A percentile compares a stretch with the other conserved stretches of the same genome.
These are phyloP conservation scores for Glaucidium brasilianum DNA, from an alignment of 2,113 vertebrate species.

Conservation along the genomic window DNA sequence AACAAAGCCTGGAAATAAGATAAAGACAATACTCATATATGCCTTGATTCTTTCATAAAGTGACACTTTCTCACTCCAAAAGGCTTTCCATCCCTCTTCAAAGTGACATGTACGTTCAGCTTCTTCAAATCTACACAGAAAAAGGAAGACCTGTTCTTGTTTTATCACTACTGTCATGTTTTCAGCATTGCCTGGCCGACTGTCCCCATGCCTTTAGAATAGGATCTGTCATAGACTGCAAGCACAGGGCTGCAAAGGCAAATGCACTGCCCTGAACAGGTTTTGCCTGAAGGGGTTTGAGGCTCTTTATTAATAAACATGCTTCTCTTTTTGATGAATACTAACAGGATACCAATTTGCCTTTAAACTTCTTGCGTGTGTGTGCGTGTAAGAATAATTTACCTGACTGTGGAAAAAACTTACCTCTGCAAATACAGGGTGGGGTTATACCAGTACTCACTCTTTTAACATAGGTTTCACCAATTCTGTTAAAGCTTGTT, in stretches of 20 bases:
- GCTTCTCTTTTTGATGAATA: not conserved
- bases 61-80: not conserved
- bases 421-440: not conserved
- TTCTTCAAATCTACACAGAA: not conserved
- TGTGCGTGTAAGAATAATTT: not conserved
- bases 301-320: not conserved
- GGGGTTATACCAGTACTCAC: not conserved
- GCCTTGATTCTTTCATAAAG: not conserved
- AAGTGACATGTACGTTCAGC: not conserved
- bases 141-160: not conserved
- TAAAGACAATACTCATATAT: not conserved
- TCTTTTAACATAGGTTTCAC: not conserved
- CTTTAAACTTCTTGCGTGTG: not conserved
- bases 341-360: not conserved
- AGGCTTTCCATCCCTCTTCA: not conserved
- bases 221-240: not conserved
- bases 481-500: not conserved
- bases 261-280: not conserved
- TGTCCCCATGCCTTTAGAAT: not conserved
- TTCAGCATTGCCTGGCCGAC: not conserved
- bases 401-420: not conserved
- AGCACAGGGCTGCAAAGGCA: not conserved
- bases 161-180: fast-evolving
- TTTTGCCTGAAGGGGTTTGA: not conserved
- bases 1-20: not conserved